Evolutionary conservation across 2,888 invertebrate genomes (phyloP).

Genomic region (Patella pellucida): DNA sequence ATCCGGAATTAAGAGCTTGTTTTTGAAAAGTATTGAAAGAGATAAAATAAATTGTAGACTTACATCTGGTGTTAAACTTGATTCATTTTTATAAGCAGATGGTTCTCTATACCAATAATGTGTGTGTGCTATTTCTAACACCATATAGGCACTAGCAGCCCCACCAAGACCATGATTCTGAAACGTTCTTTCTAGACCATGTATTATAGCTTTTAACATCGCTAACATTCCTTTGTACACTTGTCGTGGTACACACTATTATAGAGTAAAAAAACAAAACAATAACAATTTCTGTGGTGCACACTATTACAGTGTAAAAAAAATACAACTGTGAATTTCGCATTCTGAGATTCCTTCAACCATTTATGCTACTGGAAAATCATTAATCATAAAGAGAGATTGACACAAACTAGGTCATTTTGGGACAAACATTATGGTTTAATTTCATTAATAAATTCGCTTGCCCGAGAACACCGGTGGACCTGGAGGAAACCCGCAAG

Average conservation of each 20-base stretch:
- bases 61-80: slow-evolving; percentile 66
- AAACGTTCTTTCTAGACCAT: slow-evolving; percentile 92
- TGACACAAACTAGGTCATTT: too few relatives aligned
- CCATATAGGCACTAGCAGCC: slow-evolving; percentile 93
- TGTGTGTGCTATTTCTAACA: slow-evolving; percentile 98
- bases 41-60: slow-evolving; percentile 18
- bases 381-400: too few relatives aligned
- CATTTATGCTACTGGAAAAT: too few relatives aligned
- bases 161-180: slow-evolving; percentile 95
- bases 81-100: slow-evolving; percentile 60
- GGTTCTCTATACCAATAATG: slow-evolving; percentile 79
- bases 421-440: too few relatives aligned
- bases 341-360: too few relatives aligned
- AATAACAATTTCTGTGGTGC: not conserved
- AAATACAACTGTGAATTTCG: too few relatives aligned
- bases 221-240: slow-evolving; percentile 98
- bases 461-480: too few relatives aligned
- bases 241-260: slow-evolving; percentile 79
- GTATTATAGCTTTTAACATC: slow-evolving; percentile 88
- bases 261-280: slow-evolving; percentile 17
- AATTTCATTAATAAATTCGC: too few relatives aligned
- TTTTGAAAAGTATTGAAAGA: too few relatives aligned
- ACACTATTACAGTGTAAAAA: too few relatives aligned
- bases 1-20: too few relatives aligned
- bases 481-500: too few relatives aligned